A percentile compares a stretch with the other conserved stretches of the same genome.
Evolutionary conservation across 2,113 vertebrate species (phyloP).

Genomic region (Osmerus eperlanus): DNA sequence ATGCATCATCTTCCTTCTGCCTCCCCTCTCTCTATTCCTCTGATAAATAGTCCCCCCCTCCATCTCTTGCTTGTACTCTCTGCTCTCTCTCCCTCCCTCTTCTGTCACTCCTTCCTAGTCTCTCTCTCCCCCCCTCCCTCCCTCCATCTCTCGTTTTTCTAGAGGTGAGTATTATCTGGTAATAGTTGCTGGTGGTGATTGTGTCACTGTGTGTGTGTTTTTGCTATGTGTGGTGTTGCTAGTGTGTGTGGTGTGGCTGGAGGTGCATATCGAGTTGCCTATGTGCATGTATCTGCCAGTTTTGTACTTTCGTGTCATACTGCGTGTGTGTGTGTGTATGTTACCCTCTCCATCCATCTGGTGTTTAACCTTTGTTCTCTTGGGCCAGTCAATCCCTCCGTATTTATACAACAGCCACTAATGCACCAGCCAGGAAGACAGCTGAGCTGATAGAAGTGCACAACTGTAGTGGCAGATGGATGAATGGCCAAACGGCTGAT

Average conservation of each 20-base stretch:
- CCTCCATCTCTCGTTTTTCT: constrained; percentile 1
- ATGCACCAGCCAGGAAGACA: constrained; percentile 55
- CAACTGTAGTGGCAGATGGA: not conserved
- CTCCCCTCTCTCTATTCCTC: constrained; percentile 81
- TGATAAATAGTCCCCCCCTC: constrained; percentile 84
- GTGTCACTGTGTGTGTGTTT: constrained; percentile 26
- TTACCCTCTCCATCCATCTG: constrained; percentile 30
- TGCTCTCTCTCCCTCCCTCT: constrained; percentile 22
- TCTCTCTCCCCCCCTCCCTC: constrained; percentile 28
- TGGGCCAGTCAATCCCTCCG: constrained; percentile 40
- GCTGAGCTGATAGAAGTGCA: not conserved
- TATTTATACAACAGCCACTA: constrained; percentile 69
- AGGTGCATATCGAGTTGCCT: constrained; percentile 27
- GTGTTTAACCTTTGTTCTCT: constrained; percentile 68
- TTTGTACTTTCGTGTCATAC: not conserved
- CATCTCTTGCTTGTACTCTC: constrained; percentile 38
- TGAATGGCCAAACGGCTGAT: constrained; percentile 50
- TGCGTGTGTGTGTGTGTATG: constrained; percentile 11
- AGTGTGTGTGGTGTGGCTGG: not conserved
- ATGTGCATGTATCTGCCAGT: constrained; percentile 55
- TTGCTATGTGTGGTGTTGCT: not conserved
- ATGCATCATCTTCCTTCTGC: constrained; percentile 97
- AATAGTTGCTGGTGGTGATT: constrained; percentile 55
- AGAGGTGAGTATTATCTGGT: constrained; percentile 59
- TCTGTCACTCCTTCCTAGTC: constrained; percentile 30